Percentiles rank a stretch among this genome's conserved stretches.
These are phyloP conservation scores for Anguilla megastoma DNA, from an alignment of 2,797 vertebrate species.

Conservation along the genomic window DNA sequence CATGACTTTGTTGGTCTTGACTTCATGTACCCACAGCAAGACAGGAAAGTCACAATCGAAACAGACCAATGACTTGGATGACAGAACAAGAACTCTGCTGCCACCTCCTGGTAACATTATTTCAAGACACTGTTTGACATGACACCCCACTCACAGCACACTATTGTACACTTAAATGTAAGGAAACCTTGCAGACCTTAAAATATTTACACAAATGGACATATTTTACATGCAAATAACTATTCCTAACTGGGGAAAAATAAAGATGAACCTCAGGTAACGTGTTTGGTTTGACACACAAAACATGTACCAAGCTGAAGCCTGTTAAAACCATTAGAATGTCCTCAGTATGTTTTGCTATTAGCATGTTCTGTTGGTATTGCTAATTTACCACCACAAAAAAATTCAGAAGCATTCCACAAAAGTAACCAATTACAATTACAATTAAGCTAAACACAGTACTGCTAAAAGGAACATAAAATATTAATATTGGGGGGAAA, in stretches of 20 bases:
- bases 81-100: slow-evolving; percentile 14
- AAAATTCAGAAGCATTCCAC: background rate
- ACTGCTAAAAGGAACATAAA: background rate
- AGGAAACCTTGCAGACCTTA: background rate
- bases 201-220: background rate
- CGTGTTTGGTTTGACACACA: background rate
- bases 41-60: background rate
- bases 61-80: background rate
- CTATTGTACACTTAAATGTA: background rate
- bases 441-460: background rate
- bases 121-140: background rate
- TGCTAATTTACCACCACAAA: background rate
- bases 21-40: slow-evolving; percentile 25
- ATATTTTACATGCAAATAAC: background rate
- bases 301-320: background rate
- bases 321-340: too few species aligned
- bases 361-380: background rate
- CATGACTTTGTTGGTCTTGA: slow-evolving; percentile 23
- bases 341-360: too few species aligned
- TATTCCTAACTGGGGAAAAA: background rate
- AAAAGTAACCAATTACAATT: background rate
- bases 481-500: background rate
- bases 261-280: background rate
- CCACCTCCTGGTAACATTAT: slow-evolving; percentile 26
- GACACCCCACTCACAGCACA: background rate